Evolutionary conservation across 2,113 vertebrate genomes (phyloP), one percentile per base, ranked within the genome.

Genomic region (Polyodon spathula): DNA sequence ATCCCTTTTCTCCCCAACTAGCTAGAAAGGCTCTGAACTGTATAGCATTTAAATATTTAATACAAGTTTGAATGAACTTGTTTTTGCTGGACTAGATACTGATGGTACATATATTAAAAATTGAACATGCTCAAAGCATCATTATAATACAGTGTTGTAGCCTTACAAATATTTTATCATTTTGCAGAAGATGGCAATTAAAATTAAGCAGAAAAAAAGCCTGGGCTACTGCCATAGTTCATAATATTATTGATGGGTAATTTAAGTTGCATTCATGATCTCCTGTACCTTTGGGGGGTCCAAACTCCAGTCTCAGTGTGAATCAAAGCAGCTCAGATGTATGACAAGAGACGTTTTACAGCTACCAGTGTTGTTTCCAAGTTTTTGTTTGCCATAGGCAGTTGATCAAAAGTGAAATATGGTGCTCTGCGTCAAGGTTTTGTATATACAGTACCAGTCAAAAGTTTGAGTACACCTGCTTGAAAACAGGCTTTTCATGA

Each of bases 151-250:
- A 58, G 59, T 42, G 62, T 63, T 50, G 61, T 40, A 71, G 40
- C 15, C 60, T 64, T 53, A 76, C 65, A 73, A 76, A 71, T 69
- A 62, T 68, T 76, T 71, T 72, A 73, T 46, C 64, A 56, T 65
- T 71, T 67, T 40, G 11, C 10, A 37, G 40, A 40, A 60, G 56
- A 58, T 68, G 53, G 64, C 59, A 60, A 61, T 66, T 66, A 66
- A 60, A 61, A 66, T 14, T 43, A 44, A 62, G 53, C 37, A 62
- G 53, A 48, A 17, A 60, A n/a, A 56, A 11, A 15, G 59, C 53
- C 59, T 38, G 46, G 58, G 59, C 60, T 50, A 52, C 58, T 42
- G 38, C 60, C 55, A 58, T 50, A 58, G 40, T 52, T 66, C 64
- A 66, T 66, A 60, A 66, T 60, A 66, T 61, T 66, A 66, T 61